phyloP scores from a whole-genome alignment of 2,797 vertebrate species.

The Emys orbicularis region DNA sequence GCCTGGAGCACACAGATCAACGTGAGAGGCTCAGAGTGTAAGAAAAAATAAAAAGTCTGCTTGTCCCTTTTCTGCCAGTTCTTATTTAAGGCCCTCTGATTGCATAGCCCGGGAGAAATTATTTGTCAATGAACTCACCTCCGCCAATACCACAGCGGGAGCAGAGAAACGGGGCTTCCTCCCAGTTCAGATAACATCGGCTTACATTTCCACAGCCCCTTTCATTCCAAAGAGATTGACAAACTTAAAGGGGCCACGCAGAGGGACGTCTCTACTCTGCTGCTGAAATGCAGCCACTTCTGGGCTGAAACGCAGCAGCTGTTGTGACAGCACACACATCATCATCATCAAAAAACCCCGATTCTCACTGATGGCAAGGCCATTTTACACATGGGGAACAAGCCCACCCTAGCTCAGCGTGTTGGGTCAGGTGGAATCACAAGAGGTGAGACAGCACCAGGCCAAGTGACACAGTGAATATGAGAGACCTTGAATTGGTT shows the following conservation, averaged over 20 bases:
- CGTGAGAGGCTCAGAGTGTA: rapidly evolving
- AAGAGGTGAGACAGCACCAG: not conserved
- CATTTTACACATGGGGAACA: not conserved
- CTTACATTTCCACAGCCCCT: not conserved
- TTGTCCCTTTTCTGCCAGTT: not conserved
- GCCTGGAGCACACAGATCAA: not conserved
- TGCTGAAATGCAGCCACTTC: rapidly evolving
- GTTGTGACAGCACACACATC: not conserved
- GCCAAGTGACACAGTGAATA: not conserved
- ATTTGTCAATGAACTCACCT: not conserved
- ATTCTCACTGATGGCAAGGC: not conserved
- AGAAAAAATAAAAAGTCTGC: not conserved
- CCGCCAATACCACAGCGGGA: not conserved
- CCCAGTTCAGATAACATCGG: rapidly evolving
- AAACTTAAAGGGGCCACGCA: not conserved
- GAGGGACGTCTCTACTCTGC: not conserved
- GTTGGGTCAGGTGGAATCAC: not conserved
- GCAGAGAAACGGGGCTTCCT: rapidly evolving
- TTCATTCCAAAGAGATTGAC: not conserved
- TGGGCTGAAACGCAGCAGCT: rapidly evolving
- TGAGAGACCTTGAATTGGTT: not conserved
- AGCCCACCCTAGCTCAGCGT: not conserved
- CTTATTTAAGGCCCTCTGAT: not conserved
- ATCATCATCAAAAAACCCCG: not conserved
- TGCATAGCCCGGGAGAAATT: not conserved